A percentile compares a stretch with the other conserved stretches of the same genome.
phyloP scores from a whole-genome alignment of 2,888 invertebrate genomes.

The Linyphia triangularis region DNA sequence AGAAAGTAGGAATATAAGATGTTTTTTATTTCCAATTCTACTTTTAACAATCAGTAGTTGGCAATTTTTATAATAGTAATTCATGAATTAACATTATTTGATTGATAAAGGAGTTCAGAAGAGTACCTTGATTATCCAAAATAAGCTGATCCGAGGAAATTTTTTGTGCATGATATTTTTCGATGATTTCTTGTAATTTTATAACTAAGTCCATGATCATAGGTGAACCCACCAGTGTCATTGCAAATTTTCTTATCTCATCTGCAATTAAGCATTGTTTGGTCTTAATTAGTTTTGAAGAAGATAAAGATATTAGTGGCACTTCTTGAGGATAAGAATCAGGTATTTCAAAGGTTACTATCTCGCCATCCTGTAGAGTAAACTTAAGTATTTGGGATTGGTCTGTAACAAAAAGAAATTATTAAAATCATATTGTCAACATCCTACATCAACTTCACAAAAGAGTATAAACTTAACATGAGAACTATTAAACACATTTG shows the following conservation, averaged over 20 bases:
- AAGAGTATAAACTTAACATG: too few species aligned
- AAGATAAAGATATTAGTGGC: conserved; percentile 35
- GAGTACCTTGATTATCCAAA: background rate
- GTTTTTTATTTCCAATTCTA: too few species aligned
- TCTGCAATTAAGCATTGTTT: conserved; percentile 18
- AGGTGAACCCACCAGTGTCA: conserved; percentile 18
- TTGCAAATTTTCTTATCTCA: conserved; percentile 23
- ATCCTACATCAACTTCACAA: too few species aligned
- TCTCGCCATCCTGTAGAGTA: background rate
- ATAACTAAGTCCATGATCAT: conserved; percentile 72
- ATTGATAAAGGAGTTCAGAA: too few species aligned
- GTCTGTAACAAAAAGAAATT: conserved; percentile 7
- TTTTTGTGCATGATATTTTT: background rate
- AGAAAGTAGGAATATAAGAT: too few species aligned
- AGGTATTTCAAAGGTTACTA: conserved; percentile 49
- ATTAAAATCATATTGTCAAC: background rate
- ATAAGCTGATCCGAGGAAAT: background rate
- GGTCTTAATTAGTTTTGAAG: conserved; percentile 32
- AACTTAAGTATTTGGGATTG: conserved; percentile 46
- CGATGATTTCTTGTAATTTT: conserved; percentile 21
- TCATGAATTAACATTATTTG: too few species aligned
- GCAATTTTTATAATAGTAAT: too few species aligned
- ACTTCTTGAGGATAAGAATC: conserved; percentile 24
- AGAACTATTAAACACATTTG: too few species aligned
- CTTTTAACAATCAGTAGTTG: too few species aligned